Evolutionary conservation across 2,113 vertebrate species (phyloP).

Genomic region (Dasypus novemcinctus): DNA sequence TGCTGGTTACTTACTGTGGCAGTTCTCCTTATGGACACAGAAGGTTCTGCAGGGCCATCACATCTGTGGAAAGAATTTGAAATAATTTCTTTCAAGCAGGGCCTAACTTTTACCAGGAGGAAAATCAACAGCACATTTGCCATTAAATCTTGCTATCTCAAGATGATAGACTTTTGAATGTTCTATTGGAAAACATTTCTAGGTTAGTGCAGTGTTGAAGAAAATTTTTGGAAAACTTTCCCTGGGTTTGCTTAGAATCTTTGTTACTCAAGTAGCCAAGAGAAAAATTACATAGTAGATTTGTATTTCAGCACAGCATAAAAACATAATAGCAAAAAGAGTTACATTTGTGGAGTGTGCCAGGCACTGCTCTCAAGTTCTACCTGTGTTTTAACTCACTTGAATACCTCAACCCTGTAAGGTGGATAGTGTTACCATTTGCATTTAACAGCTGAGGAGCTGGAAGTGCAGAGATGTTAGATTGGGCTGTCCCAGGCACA

Average conservation of each 20-base stretch:
- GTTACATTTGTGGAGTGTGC: not conserved
- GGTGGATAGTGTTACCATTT: not conserved
- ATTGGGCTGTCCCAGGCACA: not conserved
- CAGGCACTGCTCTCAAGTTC: not conserved
- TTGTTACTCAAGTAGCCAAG: not conserved
- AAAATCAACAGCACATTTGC: slow-evolving; percentile 19
- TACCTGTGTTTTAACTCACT: not conserved
- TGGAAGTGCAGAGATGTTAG: not conserved
- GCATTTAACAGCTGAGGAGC: not conserved
- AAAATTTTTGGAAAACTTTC: not conserved
- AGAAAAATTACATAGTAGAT: not conserved
- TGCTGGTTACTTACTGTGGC: slow-evolving; percentile 76
- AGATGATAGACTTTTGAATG: slow-evolving; percentile 21
- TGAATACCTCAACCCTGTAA: not conserved
- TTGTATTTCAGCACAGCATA: not conserved
- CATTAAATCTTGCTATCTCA: not conserved
- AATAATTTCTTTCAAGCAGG: slow-evolving; percentile 64
- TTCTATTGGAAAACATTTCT: not conserved
- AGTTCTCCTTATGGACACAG: slow-evolving; percentile 70
- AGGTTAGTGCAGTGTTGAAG: not conserved
- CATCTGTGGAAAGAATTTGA: slow-evolving; percentile 79
- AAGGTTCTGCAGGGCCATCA: slow-evolving; percentile 50
- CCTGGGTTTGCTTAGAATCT: not conserved
- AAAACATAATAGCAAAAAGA: not conserved
- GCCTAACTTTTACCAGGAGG: not conserved